phyloP scores from a whole-genome alignment of 2,888 invertebrate species.

The Eupeodes luniger region DNA sequence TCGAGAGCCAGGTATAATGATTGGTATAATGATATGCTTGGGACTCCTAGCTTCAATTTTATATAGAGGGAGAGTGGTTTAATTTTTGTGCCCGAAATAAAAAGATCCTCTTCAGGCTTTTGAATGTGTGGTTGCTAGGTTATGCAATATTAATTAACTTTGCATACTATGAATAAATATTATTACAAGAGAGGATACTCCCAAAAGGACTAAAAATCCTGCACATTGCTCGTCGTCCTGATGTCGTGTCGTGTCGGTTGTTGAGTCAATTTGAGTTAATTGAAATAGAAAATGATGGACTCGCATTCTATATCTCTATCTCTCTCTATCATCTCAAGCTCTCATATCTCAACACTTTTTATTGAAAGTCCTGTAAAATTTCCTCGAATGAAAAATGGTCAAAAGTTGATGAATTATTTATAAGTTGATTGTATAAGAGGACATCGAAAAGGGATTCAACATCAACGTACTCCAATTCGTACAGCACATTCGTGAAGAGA shows the following conservation, averaged over 20 bases:
- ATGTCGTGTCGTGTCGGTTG: neutral
- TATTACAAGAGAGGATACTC: neutral
- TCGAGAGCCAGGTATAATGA: neutral
- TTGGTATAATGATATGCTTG: slow-evolving; percentile 4
- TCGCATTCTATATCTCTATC: no score
- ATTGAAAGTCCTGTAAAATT: neutral
- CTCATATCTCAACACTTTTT: no score
- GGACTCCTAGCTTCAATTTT: neutral
- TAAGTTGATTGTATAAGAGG: slow-evolving; percentile 3
- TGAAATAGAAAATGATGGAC: slow-evolving; percentile 6
- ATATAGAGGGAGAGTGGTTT: neutral
- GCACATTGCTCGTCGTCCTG: no score
- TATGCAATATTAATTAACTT: slow-evolving; percentile 25
- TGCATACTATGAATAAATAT: slow-evolving; percentile 26
- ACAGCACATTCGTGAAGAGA: neutral
- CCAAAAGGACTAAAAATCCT: neutral
- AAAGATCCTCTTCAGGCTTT: neutral
- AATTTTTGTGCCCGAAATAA: neutral
- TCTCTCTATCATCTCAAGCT: no score
- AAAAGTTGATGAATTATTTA: slow-evolving; percentile 20
- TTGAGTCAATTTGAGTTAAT: slow-evolving; percentile 13
- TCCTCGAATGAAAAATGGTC: slow-evolving; percentile 4
- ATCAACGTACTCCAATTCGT: neutral
- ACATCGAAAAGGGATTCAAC: slow-evolving; percentile 11
- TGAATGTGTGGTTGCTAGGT: neutral